Conservation (phyloP, 2,113 vertebrate species). For the Anas platyrhynchos region DNA sequence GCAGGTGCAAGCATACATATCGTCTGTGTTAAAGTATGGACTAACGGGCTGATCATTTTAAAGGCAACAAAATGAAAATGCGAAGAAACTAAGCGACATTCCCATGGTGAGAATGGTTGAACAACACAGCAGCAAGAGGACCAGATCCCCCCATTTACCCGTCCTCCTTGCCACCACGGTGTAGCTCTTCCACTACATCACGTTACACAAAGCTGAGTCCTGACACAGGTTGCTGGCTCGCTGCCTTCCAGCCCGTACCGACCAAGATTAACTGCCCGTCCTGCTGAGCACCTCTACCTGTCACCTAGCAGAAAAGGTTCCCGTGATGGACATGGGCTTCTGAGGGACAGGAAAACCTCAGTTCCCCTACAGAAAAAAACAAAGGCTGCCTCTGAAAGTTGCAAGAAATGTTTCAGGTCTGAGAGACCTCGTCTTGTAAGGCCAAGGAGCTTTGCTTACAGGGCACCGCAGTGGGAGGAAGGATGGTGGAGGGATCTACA, state of each 20-base stretch:
- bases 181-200: neutral
- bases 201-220: neutral
- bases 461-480: neutral
- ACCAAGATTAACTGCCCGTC: neutral
- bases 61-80: neutral
- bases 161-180: neutral
- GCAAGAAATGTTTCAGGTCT: neutral
- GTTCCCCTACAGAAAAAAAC: neutral
- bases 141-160: neutral
- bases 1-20: neutral
- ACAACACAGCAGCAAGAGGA: neutral
- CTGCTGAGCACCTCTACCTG: neutral
- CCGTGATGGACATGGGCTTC: neutral
- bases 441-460: neutral
- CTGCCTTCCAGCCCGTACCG: accelerated
- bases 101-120: neutral
- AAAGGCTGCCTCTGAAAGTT: neutral
- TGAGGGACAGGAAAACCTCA: neutral
- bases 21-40: accelerated
- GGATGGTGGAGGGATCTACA: neutral
- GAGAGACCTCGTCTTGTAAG: neutral
- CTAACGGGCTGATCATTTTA: neutral
- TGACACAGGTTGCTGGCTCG: neutral
- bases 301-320: neutral
- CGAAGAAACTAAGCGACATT: neutral